phyloP scores from a whole-genome alignment of 2,888 invertebrate species.

The Agrochola macilenta region DNA sequence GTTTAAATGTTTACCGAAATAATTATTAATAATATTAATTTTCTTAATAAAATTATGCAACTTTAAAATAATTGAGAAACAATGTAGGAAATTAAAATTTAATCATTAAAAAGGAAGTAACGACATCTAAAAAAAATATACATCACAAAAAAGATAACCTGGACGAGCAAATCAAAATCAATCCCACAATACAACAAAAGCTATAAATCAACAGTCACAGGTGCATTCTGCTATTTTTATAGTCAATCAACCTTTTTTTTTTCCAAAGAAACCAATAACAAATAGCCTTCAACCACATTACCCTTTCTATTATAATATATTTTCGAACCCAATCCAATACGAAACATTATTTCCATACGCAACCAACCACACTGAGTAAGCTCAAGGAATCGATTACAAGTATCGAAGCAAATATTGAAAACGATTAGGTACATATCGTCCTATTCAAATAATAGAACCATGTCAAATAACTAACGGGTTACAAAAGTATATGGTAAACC shows the following conservation, averaged over 20 bases:
- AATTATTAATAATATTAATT: not conserved
- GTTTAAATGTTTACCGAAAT: not conserved
- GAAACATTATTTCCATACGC: constrained; percentile 40
- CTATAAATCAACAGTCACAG: not conserved
- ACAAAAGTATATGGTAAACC: constrained; percentile 19
- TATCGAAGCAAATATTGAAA: constrained; percentile 56
- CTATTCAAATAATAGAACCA: constrained; percentile 54
- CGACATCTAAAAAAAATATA: not conserved
- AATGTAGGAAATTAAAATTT: no score
- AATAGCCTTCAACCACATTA: not conserved
- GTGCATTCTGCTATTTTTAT: not conserved
- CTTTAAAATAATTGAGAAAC: not conserved
- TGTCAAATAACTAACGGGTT: constrained; percentile 33
- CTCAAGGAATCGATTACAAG: constrained; percentile 46
- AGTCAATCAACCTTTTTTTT: no score
- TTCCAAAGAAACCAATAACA: not conserved
- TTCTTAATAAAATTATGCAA: not conserved
- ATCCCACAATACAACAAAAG: not conserved
- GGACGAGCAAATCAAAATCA: not conserved
- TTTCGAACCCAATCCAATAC: not conserved
- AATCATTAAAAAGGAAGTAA: not conserved
- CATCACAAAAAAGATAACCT: not conserved
- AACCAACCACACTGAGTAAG: constrained; percentile 15
- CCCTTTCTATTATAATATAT: not conserved
- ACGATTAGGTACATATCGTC: constrained; percentile 49